These are phyloP conservation scores for Scrobipalpa costella DNA, from an alignment of 2,888 invertebrate genomes.

Conservation along the genomic window DNA sequence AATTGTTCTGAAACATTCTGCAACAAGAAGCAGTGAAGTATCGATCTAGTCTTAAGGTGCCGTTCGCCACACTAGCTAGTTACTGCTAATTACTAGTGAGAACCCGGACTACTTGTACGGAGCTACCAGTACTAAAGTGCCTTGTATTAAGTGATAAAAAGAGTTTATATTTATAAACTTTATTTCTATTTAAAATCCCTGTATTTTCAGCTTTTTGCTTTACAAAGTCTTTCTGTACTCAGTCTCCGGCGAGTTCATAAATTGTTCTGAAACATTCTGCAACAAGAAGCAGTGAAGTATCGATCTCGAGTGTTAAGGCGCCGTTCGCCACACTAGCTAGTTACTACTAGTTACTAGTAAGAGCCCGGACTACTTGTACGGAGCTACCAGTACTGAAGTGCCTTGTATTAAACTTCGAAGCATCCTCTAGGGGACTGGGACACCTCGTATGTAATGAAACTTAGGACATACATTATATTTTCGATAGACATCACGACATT, in stretches of 20 bases:
- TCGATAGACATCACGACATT: not conserved
- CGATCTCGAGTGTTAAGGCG: not conserved
- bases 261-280: not conserved
- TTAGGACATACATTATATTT: not conserved
- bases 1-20: not conserved
- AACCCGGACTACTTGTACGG: not conserved
- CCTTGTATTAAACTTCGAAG: conserved; percentile 15
- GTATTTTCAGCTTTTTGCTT: too few species aligned
- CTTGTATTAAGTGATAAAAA: too few species aligned
- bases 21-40: not conserved
- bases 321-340: not conserved
- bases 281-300: not conserved
- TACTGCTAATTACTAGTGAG: not conserved
- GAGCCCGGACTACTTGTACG: conserved; percentile 1
- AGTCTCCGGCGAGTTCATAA: not conserved
- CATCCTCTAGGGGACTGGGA: not conserved
- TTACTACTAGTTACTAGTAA: not conserved
- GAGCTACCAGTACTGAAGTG: conserved; percentile 18
- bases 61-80: not conserved
- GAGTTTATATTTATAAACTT: too few species aligned
- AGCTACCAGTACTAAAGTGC: conserved; percentile 19
- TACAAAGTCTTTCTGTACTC: not conserved
- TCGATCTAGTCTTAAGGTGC: not conserved
- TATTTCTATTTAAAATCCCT: too few species aligned
- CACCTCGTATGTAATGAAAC: conserved; percentile 2